Evolutionary conservation across 2,888 invertebrate species (phyloP).

Genomic region (Malacosoma neustria): DNA sequence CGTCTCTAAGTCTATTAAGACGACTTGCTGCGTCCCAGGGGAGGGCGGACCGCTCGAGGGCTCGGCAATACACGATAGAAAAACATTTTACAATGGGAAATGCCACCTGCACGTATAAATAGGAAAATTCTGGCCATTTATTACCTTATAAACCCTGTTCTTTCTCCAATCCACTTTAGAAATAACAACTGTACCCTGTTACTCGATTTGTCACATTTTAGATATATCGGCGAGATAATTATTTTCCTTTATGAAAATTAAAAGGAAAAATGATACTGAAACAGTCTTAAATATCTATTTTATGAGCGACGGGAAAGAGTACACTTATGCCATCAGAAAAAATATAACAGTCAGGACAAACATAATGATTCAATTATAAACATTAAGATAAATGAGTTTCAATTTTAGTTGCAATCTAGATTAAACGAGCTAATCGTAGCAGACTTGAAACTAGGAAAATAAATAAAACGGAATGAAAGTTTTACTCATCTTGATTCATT

Average conservation of each 20-base stretch:
- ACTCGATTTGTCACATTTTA: too few species aligned
- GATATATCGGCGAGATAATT: too few species aligned
- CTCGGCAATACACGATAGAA: constrained; percentile 47
- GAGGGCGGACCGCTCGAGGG: constrained; percentile 37
- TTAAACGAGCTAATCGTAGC: too few species aligned
- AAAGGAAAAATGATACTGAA: background rate
- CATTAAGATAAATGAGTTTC: constrained; percentile 32
- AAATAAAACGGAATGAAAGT: too few species aligned
- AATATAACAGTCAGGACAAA: constrained; percentile 31
- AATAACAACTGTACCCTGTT: too few species aligned
- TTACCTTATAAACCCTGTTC: too few species aligned
- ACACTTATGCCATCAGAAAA: constrained; percentile 26
- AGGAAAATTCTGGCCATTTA: constrained; percentile 30
- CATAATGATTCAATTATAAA: constrained; percentile 27
- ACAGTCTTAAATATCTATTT: constrained; percentile 4
- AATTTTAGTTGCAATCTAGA: constrained; percentile 44
- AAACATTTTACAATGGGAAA: constrained; percentile 59
- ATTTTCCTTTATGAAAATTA: too few species aligned
- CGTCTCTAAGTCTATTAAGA: constrained; percentile 69
- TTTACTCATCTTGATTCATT: constrained; percentile 45
- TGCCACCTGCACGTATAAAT: constrained; percentile 49
- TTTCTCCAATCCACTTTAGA: too few species aligned
- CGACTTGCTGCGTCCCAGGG: constrained; percentile 50
- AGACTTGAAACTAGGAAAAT: too few species aligned
- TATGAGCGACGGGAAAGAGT: constrained; percentile 22